A percentile compares a stretch with the other conserved stretches of the same genome.
Conservation (phyloP, 2,113 vertebrate species). For the Pelmatolapia mariae region DNA sequence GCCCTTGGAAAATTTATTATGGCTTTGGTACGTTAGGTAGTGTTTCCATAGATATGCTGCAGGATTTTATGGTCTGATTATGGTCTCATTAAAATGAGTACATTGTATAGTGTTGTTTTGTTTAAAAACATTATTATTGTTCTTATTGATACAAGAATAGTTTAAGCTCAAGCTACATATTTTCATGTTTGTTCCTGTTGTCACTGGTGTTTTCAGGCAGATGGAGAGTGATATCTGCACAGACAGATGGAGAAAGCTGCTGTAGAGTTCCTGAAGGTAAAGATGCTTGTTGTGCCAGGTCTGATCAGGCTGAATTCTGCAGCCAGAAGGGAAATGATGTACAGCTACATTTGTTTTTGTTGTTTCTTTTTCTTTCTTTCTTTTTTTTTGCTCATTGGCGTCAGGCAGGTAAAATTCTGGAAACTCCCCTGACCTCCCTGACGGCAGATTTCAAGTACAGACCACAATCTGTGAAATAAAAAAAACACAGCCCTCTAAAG, state of each 20-base stretch:
- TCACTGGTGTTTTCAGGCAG: constrained; percentile 30
- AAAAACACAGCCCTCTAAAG: background rate
- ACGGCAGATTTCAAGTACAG: background rate
- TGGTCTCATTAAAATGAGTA: background rate
- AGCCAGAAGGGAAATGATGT: constrained; percentile 37
- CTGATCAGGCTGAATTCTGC: constrained; percentile 60
- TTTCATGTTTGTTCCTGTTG: constrained; percentile 10
- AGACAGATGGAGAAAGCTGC: constrained; percentile 53
- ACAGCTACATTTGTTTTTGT: constrained; percentile 36
- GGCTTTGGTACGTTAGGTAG: background rate
- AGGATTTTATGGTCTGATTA: background rate
- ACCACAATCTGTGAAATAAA: background rate
- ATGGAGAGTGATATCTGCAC: constrained; percentile 53
- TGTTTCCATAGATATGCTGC: background rate
- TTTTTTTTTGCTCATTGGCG: constrained; percentile 20
- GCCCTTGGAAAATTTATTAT: background rate
- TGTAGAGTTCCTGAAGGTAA: constrained; percentile 58
- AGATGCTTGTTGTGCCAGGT: constrained; percentile 57
- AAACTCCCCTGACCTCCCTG: constrained; percentile 7
- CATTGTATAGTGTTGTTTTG: background rate
- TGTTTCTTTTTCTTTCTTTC: background rate
- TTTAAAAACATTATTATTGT: background rate
- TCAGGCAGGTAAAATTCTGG: constrained; percentile 42
- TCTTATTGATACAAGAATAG: background rate
- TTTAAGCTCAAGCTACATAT: background rate